Evolutionary conservation across 64 coral and sea anemone genomes (phyloP), one percentile per base, ranked within the genome.

Genomic region (Stylophora pistillata): DNA sequence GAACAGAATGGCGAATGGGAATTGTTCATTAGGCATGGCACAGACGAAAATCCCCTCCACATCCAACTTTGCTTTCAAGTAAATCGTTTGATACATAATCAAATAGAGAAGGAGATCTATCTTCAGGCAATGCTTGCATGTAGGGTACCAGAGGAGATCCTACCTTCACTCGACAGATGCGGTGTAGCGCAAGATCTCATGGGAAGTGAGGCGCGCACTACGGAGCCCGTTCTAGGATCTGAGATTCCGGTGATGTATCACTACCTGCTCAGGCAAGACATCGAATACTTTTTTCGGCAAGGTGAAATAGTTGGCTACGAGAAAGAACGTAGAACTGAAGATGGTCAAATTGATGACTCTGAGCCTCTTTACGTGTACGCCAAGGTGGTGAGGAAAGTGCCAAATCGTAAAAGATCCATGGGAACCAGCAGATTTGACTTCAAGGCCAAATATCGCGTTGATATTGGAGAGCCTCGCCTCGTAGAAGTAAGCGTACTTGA

Each of bases 221-320:
- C 86, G 34, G 95, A 97, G 70, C 95, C 95, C 26, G 78, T 88
- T 21, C 89, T 97, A 20, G 95, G 95, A 30, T 93, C 95, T 17
- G 95, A 97, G 76, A 97, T 97, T 41, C 95, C 95, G 10, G 91
- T 93, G 28, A 97, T 93, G 95, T 97, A 97, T 75, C 93, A 99
- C 52, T 91, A 90, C 28, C 75, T 99, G n/a, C 88, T 99, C 55
- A 95, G 90, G 73, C 94, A 95, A 64, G 97, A 95, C 52, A 89
- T 99, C 58, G 90, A 89, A 2, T 99, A 99, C 71, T 95, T 92
- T 54, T 95, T 99, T 52, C 93, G 97, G 20, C 87, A 95, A 75
- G 97, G 91, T 32, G 97, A 99, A 72, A 93, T 95, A 27, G 93
- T 99, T 65, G 97, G 90, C 58, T 99, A 99, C 55, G 97, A 99